A percentile compares a stretch with the other conserved stretches of the same genome.
phyloP scores from a whole-genome alignment of 1,140 invertebrate species.

The Piezodorus guildinii region DNA sequence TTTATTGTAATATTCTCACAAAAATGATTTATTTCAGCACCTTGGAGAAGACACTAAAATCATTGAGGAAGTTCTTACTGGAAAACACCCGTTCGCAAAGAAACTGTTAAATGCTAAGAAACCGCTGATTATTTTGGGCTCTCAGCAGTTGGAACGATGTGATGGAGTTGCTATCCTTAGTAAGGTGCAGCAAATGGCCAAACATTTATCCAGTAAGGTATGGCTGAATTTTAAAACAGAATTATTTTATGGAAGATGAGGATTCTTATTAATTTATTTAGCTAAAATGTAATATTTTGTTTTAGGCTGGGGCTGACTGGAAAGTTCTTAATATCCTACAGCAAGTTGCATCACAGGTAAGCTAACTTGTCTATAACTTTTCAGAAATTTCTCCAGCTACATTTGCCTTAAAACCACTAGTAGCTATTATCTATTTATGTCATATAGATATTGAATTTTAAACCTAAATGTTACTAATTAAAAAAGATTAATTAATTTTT shows the following conservation, averaged over 20 bases:
- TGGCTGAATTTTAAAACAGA: no score
- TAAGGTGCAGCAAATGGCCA: conserved; percentile 57
- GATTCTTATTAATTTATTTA: neutral
- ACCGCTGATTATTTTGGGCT: conserved; percentile 85
- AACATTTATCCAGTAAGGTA: neutral
- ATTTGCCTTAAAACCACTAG: no score
- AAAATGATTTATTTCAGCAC: conserved; percentile 44
- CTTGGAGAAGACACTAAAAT: conserved; percentile 64
- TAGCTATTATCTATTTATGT: no score
- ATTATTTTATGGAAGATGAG: neutral
- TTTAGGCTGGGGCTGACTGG: conserved; percentile 42
- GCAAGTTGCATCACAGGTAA: conserved; percentile 73
- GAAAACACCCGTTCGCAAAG: conserved; percentile 62
- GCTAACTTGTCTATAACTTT: neutral
- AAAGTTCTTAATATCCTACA: conserved; percentile 86
- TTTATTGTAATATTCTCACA: no score
- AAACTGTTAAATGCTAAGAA: conserved; percentile 67
- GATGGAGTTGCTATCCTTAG: conserved; percentile 70
- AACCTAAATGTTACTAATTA: no score
- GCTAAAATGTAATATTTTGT: conserved; percentile 13
- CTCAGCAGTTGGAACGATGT: conserved; percentile 61
- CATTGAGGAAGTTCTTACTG: conserved; percentile 60
- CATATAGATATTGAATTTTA: no score
- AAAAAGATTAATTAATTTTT: no score
- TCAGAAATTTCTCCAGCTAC: no score